Evolutionary conservation across 2,888 invertebrate genomes (phyloP), one percentile per base, ranked within the genome.

Genomic region (Lasioglossum marginatum): DNA sequence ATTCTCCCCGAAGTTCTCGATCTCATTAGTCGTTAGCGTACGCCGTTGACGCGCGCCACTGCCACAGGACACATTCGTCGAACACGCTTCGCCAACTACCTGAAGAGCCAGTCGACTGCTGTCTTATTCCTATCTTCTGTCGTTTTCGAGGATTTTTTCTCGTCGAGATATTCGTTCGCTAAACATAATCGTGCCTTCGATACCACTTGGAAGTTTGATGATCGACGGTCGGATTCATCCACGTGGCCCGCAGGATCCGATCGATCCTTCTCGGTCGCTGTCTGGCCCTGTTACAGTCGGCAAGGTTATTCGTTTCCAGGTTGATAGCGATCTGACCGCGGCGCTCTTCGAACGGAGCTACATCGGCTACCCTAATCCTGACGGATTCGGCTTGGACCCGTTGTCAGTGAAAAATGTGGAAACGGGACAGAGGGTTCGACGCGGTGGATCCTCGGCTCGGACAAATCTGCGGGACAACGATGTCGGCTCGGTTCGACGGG

Each of bases 361-460:
- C 40, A 16, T 23, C 23, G 40, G 23, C 52, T 19, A n/a, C 31
- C 37, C 37, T 77, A 71, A 81, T 85, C 81, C 79, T 77, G 83
- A 83, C 60, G 77, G 72, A 89, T 89, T 70, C 40, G 12, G 14
- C 16, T 23, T 52, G 76, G n/a, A 19, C 19, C 40, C 31, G 34
- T 71, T 40, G 77, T 57, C 60, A 6, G 77, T 81, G 82, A 88
- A 77, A 82, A 86, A 90, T 89, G 81, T 66, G 74, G 77, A 77
- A 23, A 68, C 48, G 57, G 16, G 48, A 14, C 43, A 63, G 14
- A 31, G 60, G 63, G 68, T 72, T 48, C 40, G 57, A 31, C 68
- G 40, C 6, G 16, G 48, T 5, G 52, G 37, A 74, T 77, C 73
- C 48, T 34, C 68, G 74, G 40, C 74, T 40, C 66, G 73, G 72